These are phyloP conservation scores for Lineus longissimus DNA, from an alignment of 1,140 invertebrate genomes.

Conservation along the genomic window DNA sequence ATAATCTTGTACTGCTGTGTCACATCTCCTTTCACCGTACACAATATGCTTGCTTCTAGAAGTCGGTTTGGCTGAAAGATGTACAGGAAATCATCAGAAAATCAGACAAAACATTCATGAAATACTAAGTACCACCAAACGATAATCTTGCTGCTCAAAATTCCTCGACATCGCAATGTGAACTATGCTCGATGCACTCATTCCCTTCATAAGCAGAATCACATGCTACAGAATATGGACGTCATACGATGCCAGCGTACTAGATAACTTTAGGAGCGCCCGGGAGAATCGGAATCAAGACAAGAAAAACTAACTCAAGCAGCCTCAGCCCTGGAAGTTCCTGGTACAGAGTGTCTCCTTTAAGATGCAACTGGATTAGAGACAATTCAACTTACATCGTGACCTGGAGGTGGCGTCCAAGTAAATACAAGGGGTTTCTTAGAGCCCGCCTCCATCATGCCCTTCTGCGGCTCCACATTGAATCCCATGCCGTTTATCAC, in stretches of 20 bases:
- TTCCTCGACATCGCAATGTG: neutral
- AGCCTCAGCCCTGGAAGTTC: too few relatives aligned
- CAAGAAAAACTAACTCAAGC: too few relatives aligned
- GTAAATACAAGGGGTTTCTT: constrained; percentile 46
- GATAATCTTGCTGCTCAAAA: too few relatives aligned
- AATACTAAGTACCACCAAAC: too few relatives aligned
- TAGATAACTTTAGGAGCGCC: too few relatives aligned
- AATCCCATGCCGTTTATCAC: constrained; percentile 42
- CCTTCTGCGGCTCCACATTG: constrained; percentile 48
- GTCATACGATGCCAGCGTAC: too few relatives aligned
- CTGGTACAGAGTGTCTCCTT: too few relatives aligned
- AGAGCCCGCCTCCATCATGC: constrained; percentile 49
- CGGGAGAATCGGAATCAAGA: neutral
- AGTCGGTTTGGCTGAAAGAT: constrained; percentile 37
- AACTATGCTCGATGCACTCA: too few relatives aligned
- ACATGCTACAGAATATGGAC: too few relatives aligned
- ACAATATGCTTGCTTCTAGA: constrained; percentile 35
- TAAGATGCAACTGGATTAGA: too few relatives aligned
- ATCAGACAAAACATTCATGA: too few relatives aligned
- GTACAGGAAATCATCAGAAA: neutral
- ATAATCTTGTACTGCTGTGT: constrained; percentile 41
- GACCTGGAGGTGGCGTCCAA: constrained; percentile 44
- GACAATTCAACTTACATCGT: constrained; percentile 42
- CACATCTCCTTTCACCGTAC: constrained; percentile 44
- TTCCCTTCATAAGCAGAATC: too few relatives aligned